Evolutionary conservation across 2,113 vertebrate genomes (phyloP), one percentile per base, ranked within the genome.

Genomic region (Poecile atricapillus): DNA sequence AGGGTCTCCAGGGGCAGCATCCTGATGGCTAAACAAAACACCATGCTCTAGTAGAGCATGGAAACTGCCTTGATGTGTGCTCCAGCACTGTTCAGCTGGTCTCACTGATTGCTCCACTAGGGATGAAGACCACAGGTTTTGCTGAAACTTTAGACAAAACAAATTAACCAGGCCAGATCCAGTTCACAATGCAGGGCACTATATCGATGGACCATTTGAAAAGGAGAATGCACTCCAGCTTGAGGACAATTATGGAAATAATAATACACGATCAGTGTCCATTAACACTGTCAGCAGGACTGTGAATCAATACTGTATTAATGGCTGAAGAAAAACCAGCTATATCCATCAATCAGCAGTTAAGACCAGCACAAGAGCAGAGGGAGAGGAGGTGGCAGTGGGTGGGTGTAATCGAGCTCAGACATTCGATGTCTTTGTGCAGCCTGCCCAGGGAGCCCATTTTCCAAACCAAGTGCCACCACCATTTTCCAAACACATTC

Each of bases 211-310:
- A 70, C 73, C 52, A 59, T 95, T 83, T 94, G 85, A 91, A 92
- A 83, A 91, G 63, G 93, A 94, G 95, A 95, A 96, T 83, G 93
- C 91, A 89, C 87, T 94, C 80, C 85, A 70, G 85, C 80, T 96
- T 91, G 85, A 89, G 83, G 92, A 95, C 31, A 14, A 92, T 96
- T 96, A 97, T 96, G 91, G 94, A 94, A 96, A 97, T 97, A 96
- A 95, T 96, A 95, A 95, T 87, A 93, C 43, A 95, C 81, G 81
- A 97, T 97, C 96, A 96, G 96, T 94, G 94, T 83, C 89, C 87
- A 95, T 96, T 97, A 96, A 94, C 70, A 69, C 59, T 80, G 67
- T 63, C 92, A 87, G 84, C 73, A 92, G 81, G 67, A 41, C 52
- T 90, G 53, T 30, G 52, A 80, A 97, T 97, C 95, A 58, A 97